phyloP scores from a whole-genome alignment of 2,113 vertebrate genomes.

The Canis aureus region DNA sequence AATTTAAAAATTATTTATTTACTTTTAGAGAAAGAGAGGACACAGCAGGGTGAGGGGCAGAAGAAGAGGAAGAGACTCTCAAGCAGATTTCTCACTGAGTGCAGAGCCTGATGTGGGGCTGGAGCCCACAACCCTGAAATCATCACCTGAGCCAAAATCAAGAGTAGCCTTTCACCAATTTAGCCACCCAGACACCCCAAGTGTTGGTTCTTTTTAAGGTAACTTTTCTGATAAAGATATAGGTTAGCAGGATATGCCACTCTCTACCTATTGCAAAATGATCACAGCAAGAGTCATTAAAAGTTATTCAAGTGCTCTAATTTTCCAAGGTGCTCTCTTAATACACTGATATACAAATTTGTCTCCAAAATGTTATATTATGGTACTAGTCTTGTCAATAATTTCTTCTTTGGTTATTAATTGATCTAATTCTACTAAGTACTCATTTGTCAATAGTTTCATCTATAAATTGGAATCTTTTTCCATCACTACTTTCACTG shows the following conservation, averaged over 20 bases:
- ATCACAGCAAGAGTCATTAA: background rate
- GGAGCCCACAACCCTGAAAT: background rate
- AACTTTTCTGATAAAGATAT: constrained; percentile 4
- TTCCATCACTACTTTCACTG: background rate
- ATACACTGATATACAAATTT: background rate
- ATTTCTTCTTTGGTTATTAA: constrained; percentile 22
- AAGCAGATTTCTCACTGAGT: background rate
- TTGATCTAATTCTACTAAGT: background rate
- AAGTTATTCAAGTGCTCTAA: background rate
- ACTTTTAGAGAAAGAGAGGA: background rate
- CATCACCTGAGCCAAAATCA: background rate
- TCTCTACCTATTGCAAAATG: background rate
- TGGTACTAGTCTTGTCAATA: background rate
- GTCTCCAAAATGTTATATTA: background rate
- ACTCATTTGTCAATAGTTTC: background rate
- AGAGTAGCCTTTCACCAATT: background rate
- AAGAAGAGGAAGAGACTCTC: background rate
- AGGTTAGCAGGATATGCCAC: background rate
- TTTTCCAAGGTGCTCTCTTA: background rate
- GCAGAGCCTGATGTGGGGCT: background rate
- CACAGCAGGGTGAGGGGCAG: background rate
- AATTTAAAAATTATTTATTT: background rate
- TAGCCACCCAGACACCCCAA: background rate
- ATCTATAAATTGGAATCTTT: background rate
- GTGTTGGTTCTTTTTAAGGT: background rate